Conservation (phyloP, 2,888 invertebrate genomes). For the Drosophila fungiperda region DNA sequence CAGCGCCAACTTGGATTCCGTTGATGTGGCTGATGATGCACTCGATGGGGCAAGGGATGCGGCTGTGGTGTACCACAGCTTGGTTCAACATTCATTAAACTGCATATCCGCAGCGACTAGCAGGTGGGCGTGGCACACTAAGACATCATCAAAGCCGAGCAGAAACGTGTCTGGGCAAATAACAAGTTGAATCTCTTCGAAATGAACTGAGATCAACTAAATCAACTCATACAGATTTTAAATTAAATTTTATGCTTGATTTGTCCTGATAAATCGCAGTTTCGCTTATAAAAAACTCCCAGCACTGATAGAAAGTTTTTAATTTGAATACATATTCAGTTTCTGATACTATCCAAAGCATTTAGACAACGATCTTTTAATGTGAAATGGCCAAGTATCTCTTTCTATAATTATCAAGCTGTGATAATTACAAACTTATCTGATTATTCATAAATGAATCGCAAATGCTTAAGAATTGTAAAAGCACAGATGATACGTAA, state of each 20-base stretch:
- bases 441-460: neutral
- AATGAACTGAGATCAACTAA: conserved; percentile 14
- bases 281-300: neutral
- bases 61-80: neutral
- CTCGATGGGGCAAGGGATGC: conserved; percentile 46
- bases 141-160: conserved; percentile 37
- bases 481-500: too few species aligned
- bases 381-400: neutral
- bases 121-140: conserved; percentile 51
- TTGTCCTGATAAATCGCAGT: neutral
- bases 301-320: neutral
- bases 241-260: neutral
- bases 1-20: conserved; percentile 9
- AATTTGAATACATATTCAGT: neutral
- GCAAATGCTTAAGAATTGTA: neutral
- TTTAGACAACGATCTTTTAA: neutral
- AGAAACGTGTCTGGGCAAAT: conserved; percentile 28
- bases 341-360: neutral
- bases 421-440: neutral
- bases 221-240: neutral
- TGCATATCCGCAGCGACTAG: conserved; percentile 13
- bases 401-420: neutral
- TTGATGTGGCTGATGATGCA: conserved; percentile 49
- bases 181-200: neutral
- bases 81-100: conserved; percentile 32